Percentiles rank a stretch among this genome's conserved stretches.
Evolutionary conservation across 2,113 vertebrate species (phyloP).

Genomic region (Acrocephalus kingi): DNA sequence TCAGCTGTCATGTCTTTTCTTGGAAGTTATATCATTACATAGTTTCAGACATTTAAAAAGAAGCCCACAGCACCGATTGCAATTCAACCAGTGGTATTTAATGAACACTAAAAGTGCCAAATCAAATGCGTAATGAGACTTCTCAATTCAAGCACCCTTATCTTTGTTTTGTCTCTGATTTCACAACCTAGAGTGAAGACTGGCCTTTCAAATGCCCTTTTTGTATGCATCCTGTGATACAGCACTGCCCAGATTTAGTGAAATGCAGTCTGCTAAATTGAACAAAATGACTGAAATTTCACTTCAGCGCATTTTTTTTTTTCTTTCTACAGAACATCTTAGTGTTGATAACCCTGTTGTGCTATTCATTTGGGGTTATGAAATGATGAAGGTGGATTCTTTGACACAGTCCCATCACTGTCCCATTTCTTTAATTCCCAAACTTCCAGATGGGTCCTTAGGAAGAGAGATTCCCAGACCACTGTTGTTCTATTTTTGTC

Average conservation of each 20-base stretch:
- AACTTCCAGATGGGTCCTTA: neutral
- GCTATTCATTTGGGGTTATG: neutral
- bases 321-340: neutral
- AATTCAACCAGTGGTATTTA: neutral
- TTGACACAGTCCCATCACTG: neutral
- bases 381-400: neutral
- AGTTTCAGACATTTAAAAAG: conserved; percentile 5
- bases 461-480: neutral
- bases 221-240: neutral
- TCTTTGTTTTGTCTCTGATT: neutral
- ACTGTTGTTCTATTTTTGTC: neutral
- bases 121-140: neutral
- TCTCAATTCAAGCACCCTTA: neutral
- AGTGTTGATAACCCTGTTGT: neutral
- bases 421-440: neutral
- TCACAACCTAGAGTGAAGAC: neutral
- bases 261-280: neutral
- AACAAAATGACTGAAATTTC: neutral
- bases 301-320: neutral
- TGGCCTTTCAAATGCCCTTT: conserved; percentile 1
- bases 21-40: neutral
- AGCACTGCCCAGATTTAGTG: neutral
- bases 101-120: conserved; percentile 43
- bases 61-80: neutral
- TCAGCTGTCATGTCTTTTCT: neutral